These are phyloP conservation scores for Murina feae DNA, from an alignment of 2,113 vertebrate genomes.

Conservation along the genomic window DNA sequence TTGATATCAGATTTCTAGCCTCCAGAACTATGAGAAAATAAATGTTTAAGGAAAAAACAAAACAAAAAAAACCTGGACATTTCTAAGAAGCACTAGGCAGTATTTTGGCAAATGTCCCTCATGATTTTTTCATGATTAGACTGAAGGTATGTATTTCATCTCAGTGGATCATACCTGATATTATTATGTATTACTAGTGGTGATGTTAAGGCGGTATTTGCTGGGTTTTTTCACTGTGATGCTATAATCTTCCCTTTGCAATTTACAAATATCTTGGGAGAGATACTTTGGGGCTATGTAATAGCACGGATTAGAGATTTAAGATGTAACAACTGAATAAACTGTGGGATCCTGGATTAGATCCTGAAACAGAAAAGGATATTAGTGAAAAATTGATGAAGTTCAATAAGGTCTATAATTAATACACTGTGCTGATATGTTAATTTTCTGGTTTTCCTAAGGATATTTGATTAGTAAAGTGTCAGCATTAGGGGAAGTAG, in stretches of 20 bases:
- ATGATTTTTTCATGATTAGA: not conserved
- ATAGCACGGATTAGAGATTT: not conserved
- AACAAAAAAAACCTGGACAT: not conserved
- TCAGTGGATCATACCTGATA: accelerated
- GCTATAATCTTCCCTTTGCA: not conserved
- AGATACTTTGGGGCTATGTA: not conserved
- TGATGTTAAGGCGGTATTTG: not conserved
- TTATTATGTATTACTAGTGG: not conserved
- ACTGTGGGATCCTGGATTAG: not conserved
- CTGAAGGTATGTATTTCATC: not conserved
- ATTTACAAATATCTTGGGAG: not conserved
- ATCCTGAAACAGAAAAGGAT: constrained; percentile 8
- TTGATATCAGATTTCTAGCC: not conserved
- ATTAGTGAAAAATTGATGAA: not conserved
- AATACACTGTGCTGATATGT: accelerated
- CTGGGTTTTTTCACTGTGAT: not conserved
- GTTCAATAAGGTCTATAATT: not conserved
- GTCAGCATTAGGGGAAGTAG: not conserved
- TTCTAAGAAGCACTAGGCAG: not conserved
- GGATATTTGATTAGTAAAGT: not conserved
- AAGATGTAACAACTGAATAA: not conserved
- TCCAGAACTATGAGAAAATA: not conserved
- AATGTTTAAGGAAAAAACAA: not conserved
- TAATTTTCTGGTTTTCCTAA: not conserved
- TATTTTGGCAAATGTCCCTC: not conserved